Conservation (phyloP, 2,888 invertebrate genomes). For the Noctua fimbriata region DNA sequence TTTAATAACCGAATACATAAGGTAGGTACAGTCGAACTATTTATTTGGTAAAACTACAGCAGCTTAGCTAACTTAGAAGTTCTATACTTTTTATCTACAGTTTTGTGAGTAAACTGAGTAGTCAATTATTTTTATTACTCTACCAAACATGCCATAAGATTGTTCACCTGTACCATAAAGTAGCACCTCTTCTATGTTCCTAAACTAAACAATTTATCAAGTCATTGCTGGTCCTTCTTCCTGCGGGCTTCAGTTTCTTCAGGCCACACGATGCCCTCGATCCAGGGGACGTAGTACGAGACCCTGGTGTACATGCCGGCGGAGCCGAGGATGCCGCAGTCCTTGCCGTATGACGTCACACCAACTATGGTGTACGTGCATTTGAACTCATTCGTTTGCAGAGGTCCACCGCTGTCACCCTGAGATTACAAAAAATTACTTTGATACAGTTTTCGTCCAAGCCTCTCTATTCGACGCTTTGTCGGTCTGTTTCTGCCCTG, state of each 20-base stretch:
- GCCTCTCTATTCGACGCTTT: too few species aligned
- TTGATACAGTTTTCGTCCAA: too few species aligned
- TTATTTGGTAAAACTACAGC: neutral
- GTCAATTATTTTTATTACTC: neutral
- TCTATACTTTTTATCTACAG: too few species aligned
- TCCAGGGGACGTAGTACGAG: slow-evolving; percentile 89
- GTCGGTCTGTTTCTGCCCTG: too few species aligned
- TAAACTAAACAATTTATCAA: slow-evolving; percentile 27
- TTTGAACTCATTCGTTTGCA: slow-evolving; percentile 53
- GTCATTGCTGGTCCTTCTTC: slow-evolving; percentile 11
- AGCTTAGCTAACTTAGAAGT: neutral
- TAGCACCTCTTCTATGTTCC: neutral
- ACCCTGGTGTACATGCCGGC: slow-evolving; percentile 91
- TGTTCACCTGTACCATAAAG: too few species aligned
- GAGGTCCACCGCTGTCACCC: slow-evolving; percentile 68
- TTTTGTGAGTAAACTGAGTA: neutral
- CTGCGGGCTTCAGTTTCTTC: slow-evolving; percentile 50
- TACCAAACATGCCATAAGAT: too few species aligned
- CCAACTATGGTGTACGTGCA: slow-evolving; percentile 89
- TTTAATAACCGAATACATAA: neutral
- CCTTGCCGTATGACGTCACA: slow-evolving; percentile 85
- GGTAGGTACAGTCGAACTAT: neutral
- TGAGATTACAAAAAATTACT: neutral
- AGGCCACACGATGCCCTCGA: slow-evolving; percentile 91
- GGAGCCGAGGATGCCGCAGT: slow-evolving; percentile 78